Percentiles rank a stretch among this genome's conserved stretches.
Conservation (phyloP, 2,113 vertebrate genomes). For the Lasiurus borealis region DNA sequence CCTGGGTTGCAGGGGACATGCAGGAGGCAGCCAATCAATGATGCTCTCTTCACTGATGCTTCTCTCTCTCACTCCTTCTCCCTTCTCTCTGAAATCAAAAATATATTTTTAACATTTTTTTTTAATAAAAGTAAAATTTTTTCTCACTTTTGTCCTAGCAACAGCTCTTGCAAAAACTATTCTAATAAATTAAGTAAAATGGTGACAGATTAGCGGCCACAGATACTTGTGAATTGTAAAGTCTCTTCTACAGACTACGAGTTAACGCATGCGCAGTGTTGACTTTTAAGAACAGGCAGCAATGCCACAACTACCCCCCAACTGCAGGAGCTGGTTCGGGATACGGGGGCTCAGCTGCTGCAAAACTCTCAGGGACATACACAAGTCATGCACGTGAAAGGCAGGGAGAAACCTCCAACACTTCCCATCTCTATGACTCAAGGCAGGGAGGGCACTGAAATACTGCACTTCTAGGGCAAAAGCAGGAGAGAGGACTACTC, state of each 20-base stretch:
- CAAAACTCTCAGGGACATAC: neutral
- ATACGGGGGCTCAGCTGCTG: rapidly evolving
- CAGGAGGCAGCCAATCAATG: too few relatives aligned
- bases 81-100: too few relatives aligned
- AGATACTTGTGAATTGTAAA: too few relatives aligned
- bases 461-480: neutral
- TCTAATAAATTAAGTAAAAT: neutral
- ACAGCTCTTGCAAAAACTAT: neutral
- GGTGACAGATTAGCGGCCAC: neutral
- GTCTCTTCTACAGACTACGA: rapidly evolving
- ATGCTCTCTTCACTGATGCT: too few relatives aligned
- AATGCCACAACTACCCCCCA: rapidly evolving
- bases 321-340: rapidly evolving
- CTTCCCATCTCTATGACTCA: neutral
- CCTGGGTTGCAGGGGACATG: too few relatives aligned
- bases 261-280: rapidly evolving
- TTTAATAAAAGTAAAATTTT: too few relatives aligned
- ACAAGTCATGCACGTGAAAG: neutral
- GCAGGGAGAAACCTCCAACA: neutral
- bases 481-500: neutral
- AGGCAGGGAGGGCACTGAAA: neutral
- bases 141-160: too few relatives aligned
- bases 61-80: too few relatives aligned
- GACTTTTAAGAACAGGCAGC: neutral
- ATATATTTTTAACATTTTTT: too few relatives aligned